Conservation (phyloP, 2,888 invertebrate genomes). For the Rambutsinella grinnellia region DNA sequence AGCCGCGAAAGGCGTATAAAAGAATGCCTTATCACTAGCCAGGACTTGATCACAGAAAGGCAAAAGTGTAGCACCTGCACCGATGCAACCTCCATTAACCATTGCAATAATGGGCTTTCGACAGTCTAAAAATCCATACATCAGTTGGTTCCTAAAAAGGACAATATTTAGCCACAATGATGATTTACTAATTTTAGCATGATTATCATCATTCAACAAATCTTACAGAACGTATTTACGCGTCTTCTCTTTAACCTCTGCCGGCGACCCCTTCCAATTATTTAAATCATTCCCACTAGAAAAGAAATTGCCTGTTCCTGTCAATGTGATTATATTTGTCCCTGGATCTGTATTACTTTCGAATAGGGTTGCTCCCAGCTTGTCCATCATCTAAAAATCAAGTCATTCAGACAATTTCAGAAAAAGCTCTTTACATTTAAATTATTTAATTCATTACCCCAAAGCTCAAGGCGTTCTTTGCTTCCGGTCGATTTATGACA, state of each 20-base stretch:
- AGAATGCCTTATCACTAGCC: slow-evolving; percentile 43
- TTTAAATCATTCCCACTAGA: slow-evolving; percentile 32
- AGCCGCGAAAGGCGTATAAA: slow-evolving; percentile 20
- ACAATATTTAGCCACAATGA: too few species aligned
- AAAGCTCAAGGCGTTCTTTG: slow-evolving; percentile 24
- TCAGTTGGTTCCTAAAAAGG: slow-evolving; percentile 15
- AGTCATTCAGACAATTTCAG: background rate
- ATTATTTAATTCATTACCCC: slow-evolving; percentile 1
- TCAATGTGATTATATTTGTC: slow-evolving; percentile 25
- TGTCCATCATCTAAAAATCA: slow-evolving; percentile 30
- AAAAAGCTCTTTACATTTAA: background rate
- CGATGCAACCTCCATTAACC: slow-evolving; percentile 32
- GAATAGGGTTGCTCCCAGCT: slow-evolving; percentile 15
- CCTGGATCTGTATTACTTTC: slow-evolving; percentile 17
- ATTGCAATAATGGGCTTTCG: slow-evolving; percentile 33
- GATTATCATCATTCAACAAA: too few species aligned
- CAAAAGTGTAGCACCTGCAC: slow-evolving; percentile 26
- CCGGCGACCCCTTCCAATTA: slow-evolving; percentile 21
- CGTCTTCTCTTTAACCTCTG: slow-evolving; percentile 9
- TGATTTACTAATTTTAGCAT: too few species aligned
- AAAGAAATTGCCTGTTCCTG: slow-evolving; percentile 31
- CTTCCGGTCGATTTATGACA: slow-evolving; percentile 31
- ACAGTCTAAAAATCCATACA: slow-evolving; percentile 37
- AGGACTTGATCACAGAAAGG: slow-evolving; percentile 40
- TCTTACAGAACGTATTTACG: slow-evolving; percentile 38